Percentiles rank a stretch among this genome's conserved stretches.
These are phyloP conservation scores for Nansenia antarctica DNA, from an alignment of 2,113 vertebrate genomes.

Conservation along the genomic window DNA sequence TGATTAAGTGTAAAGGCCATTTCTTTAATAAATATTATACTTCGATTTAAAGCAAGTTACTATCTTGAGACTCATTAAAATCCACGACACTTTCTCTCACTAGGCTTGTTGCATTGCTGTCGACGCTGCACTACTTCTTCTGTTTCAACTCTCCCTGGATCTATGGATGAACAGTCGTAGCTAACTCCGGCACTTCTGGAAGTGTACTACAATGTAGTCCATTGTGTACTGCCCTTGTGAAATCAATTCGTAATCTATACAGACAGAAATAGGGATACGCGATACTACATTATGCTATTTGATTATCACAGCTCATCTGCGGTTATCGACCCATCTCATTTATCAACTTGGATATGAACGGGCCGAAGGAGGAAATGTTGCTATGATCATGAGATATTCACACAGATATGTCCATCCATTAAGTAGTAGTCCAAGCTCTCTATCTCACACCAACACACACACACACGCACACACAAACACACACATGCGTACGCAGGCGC, in stretches of 20 bases:
- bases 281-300: neutral
- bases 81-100: neutral
- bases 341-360: slow-evolving; percentile 25
- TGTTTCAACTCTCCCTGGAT: neutral
- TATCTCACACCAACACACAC: too few species aligned
- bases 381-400: slow-evolving; percentile 58
- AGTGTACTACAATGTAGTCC: too few species aligned
- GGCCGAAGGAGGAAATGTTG: slow-evolving; percentile 25
- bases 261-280: neutral
- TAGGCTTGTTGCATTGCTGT: neutral
- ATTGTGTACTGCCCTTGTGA: neutral
- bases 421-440: slow-evolving; percentile 53
- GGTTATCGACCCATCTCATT: slow-evolving; percentile 10
- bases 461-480: too few species aligned
- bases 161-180: neutral
- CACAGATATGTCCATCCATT: slow-evolving; percentile 52
- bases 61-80: too few species aligned
- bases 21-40: too few species aligned
- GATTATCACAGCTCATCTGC: neutral
- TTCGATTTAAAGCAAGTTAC: too few species aligned
- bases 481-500: too few species aligned
- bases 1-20: too few species aligned
- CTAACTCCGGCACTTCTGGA: too few species aligned
- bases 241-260: neutral
- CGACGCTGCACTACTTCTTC: neutral